A percentile compares a stretch with the other conserved stretches of the same genome.
phyloP scores from a whole-genome alignment of 2,888 invertebrate genomes.

The Sarcophaga variegata region DNA sequence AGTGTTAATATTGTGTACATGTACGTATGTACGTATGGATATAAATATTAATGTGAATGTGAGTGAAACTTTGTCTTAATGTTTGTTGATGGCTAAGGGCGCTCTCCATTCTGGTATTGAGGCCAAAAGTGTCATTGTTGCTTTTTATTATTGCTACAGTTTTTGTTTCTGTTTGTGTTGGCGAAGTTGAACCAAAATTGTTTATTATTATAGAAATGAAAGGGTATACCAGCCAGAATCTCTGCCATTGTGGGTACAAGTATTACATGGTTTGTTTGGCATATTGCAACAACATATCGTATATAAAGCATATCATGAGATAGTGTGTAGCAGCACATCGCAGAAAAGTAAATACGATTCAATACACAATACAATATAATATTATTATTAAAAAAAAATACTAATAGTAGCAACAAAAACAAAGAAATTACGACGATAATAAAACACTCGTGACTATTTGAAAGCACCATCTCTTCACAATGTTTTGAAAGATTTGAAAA shows the following conservation, averaged over 20 bases:
- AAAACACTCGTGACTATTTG: background rate
- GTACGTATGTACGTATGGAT: background rate
- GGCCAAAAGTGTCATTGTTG: slow-evolving; percentile 69
- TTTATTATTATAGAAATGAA: slow-evolving; percentile 48
- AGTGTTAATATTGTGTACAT: background rate
- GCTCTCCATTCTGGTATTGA: slow-evolving; percentile 62
- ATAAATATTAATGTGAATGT: slow-evolving; percentile 1
- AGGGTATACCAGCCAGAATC: background rate
- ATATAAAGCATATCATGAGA: too few species aligned
- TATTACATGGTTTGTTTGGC: slow-evolving; percentile 13
- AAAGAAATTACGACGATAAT: background rate
- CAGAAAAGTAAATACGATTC: background rate
- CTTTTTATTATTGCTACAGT: slow-evolving; percentile 55
- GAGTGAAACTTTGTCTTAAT: slow-evolving; percentile 51
- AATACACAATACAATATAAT: slow-evolving; percentile 27
- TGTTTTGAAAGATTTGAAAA: background rate
- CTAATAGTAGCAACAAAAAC: background rate
- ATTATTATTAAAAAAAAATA: slow-evolving; percentile 11
- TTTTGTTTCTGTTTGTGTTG: slow-evolving; percentile 41
- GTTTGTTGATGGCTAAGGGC: slow-evolving; percentile 65
- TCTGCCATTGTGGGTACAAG: too few species aligned
- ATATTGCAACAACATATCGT: slow-evolving; percentile 39
- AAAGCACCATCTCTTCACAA: background rate
- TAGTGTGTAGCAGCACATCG: too few species aligned
- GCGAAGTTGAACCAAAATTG: slow-evolving; percentile 61